These are phyloP conservation scores for Clarias pachynema DNA, from an alignment of 2,797 vertebrate genomes.

Conservation along the genomic window DNA sequence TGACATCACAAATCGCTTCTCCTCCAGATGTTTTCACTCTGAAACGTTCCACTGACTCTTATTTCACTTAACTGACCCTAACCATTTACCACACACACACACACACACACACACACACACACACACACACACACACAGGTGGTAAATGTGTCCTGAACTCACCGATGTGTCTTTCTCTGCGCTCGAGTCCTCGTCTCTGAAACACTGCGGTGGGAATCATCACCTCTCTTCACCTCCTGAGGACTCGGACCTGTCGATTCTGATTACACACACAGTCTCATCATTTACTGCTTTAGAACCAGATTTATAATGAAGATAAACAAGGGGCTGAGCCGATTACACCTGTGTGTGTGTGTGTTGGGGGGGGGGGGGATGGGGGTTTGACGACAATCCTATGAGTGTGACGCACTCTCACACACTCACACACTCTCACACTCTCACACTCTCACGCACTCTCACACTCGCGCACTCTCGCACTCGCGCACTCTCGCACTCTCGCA, in stretches of 20 bases:
- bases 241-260: conserved; percentile 43
- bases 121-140: background rate
- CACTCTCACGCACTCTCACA: too few relatives aligned
- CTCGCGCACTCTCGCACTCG: too few relatives aligned
- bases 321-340: too few relatives aligned
- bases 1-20: background rate
- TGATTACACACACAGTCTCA: background rate
- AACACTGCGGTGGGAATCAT: conserved; percentile 20
- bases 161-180: conserved; percentile 47
- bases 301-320: background rate
- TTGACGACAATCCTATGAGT: too few relatives aligned
- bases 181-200: conserved; percentile 45
- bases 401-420: too few relatives aligned
- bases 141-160: background rate
- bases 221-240: conserved; percentile 12
- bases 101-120: background rate
- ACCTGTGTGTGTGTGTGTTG: background rate
- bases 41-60: background rate
- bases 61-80: background rate
- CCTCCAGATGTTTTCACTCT: background rate
- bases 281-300: background rate
- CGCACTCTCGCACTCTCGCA: too few relatives aligned
- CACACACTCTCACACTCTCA: too few relatives aligned
- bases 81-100: too few relatives aligned
- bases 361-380: too few relatives aligned